A percentile compares a stretch with the other conserved stretches of the same genome.
These are phyloP conservation scores for Drosophila siamana DNA, from an alignment of 2,888 invertebrate genomes.

Conservation along the genomic window DNA sequence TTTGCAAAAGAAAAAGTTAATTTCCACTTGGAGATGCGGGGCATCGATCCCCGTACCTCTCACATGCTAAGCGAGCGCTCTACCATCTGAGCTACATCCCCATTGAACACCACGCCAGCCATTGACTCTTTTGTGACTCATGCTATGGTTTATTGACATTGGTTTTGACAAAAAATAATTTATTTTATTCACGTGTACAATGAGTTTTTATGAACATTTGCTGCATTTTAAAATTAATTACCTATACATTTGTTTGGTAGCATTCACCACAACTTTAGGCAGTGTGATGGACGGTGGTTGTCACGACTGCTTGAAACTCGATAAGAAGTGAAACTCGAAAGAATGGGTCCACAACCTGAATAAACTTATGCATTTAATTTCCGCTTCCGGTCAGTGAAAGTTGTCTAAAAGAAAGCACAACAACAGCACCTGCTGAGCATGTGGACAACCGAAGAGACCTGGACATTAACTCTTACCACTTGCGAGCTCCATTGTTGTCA, in stretches of 20 bases:
- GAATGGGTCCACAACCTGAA: constrained; percentile 45
- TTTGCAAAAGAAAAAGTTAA: background rate
- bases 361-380: constrained; percentile 81
- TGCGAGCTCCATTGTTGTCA: constrained; percentile 52
- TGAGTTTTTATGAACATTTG: background rate
- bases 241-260: background rate
- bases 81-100: constrained; percentile 86
- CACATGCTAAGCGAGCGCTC: constrained; percentile 86
- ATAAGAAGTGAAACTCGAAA: constrained; percentile 51
- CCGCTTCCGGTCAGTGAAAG: constrained; percentile 81
- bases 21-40: constrained; percentile 83
- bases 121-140: constrained; percentile 29
- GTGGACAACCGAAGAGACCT: constrained; percentile 16
- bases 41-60: constrained; percentile 86
- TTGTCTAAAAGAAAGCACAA: constrained; percentile 64
- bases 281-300: constrained; percentile 13
- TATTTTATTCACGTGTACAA: background rate
- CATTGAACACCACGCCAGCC: constrained; percentile 51
- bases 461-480: constrained; percentile 35
- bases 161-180: background rate
- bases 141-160: background rate
- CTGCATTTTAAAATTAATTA: background rate
- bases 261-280: background rate
- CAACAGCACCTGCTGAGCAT: constrained; percentile 55
- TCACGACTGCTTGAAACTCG: constrained; percentile 38